phyloP scores from a whole-genome alignment of 2,113 vertebrate species.

The Promerops cafer region DNA sequence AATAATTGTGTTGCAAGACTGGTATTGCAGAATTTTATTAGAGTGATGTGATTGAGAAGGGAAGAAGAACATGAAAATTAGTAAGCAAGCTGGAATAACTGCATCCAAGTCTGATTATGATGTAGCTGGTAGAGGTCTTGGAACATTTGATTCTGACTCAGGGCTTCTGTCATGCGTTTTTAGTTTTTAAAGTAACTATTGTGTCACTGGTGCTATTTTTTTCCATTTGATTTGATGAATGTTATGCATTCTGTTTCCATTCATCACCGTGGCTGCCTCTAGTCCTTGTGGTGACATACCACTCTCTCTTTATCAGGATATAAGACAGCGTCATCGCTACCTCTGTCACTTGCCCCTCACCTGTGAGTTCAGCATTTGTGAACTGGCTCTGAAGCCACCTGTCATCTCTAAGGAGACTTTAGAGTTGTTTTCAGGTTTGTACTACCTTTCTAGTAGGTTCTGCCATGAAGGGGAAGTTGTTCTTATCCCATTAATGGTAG shows the following conservation, averaged over 20 bases:
- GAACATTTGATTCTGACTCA: not conserved
- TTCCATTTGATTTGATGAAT: not conserved
- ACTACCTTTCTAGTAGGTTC: not conserved
- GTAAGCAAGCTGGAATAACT: not conserved
- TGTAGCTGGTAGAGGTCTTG: not conserved
- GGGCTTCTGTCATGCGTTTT: not conserved
- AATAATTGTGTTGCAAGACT: not conserved
- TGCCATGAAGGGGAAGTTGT: not conserved
- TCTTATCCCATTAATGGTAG: not conserved
- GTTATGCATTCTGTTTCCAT: not conserved
- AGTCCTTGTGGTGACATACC: not conserved
- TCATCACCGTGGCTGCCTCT: not conserved
- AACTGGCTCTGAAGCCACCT: slow-evolving; percentile 88
- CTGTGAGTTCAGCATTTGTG: slow-evolving; percentile 98
- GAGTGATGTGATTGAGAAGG: not conserved
- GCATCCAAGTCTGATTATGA: not conserved
- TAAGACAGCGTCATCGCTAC: slow-evolving; percentile 92
- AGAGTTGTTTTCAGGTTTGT: slow-evolving; percentile 88
- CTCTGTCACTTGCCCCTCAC: slow-evolving; percentile 95
- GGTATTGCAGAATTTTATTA: not conserved
- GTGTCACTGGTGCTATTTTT: not conserved
- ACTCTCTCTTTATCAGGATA: slow-evolving; percentile 75
- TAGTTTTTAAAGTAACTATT: not conserved
- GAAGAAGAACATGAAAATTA: not conserved
- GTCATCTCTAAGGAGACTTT: slow-evolving; percentile 90